Conservation (phyloP, 2,113 vertebrate genomes). For the Chaetodon trifascialis region DNA sequence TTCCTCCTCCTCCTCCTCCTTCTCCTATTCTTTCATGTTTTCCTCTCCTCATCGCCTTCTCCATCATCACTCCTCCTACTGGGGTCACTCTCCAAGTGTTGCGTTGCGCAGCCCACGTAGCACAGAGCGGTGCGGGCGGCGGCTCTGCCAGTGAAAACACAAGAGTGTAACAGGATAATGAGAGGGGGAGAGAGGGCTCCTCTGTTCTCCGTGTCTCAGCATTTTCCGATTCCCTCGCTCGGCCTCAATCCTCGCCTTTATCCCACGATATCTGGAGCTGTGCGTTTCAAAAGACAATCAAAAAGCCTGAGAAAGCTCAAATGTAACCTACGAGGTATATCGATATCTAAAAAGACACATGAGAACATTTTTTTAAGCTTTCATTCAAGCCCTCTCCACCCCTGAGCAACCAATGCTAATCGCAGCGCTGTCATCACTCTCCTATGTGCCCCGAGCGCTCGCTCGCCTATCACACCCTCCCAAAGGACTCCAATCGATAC, state of each 20-base stretch:
- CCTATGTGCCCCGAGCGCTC: conserved; percentile 44
- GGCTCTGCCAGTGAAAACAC: conserved; percentile 74
- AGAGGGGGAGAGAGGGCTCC: conserved; percentile 60
- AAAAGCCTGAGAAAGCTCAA: conserved; percentile 5
- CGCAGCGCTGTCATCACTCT: conserved; percentile 44
- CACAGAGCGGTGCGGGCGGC: conserved; percentile 39
- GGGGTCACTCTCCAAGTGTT: conserved; percentile 60
- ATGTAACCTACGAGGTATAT: not conserved
- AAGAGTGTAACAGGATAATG: conserved; percentile 77
- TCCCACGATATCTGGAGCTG: conserved; percentile 18
- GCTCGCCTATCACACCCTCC: conserved; percentile 27
- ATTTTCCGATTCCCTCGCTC: conserved; percentile 56
- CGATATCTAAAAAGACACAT: not conserved
- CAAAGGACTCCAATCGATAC: conserved; percentile 47
- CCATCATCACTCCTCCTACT: conserved; percentile 65
- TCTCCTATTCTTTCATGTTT: conserved; percentile 56
- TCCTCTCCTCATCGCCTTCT: conserved; percentile 45
- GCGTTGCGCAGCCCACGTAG: conserved; percentile 57
- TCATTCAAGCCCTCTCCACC: not conserved
- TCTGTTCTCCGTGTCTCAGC: conserved; percentile 68
- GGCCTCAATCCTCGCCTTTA: conserved; percentile 33
- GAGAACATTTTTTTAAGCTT: not conserved
- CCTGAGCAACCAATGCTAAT: conserved; percentile 18
- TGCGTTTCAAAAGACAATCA: conserved; percentile 20
- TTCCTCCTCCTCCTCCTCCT: conserved; percentile 10